Percentiles rank a stretch among this genome's conserved stretches.
Evolutionary conservation across 1,140 invertebrate genomes (phyloP).

Genomic region (Rhyacophila brunnea): DNA sequence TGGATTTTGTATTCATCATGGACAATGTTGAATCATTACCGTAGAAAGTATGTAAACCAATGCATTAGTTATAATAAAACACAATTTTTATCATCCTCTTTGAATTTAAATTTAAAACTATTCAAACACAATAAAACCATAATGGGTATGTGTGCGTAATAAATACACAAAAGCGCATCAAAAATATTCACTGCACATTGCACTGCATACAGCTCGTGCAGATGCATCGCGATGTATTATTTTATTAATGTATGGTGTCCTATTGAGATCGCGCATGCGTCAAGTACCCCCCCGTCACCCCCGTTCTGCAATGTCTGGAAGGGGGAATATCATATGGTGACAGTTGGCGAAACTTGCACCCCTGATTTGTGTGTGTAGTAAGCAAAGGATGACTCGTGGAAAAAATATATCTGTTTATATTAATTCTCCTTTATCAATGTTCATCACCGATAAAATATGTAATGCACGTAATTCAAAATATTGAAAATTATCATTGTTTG

Average conservation of each 20-base stretch:
- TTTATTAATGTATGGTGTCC: background rate
- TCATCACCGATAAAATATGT: no score
- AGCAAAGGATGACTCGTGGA: constrained; percentile 12
- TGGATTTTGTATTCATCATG: no score
- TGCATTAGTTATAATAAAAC: no score
- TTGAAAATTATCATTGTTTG: no score
- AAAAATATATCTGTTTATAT: background rate
- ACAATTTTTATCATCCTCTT: no score
- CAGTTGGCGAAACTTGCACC: constrained; percentile 33
- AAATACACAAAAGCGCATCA: constrained; percentile 5
- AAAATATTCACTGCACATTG: constrained; percentile 11
- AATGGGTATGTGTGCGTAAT: no score
- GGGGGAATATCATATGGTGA: constrained; percentile 24
- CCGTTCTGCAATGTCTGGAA: background rate
- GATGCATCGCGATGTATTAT: constrained; percentile 1
- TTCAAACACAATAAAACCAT: no score
- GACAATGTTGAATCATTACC: no score
- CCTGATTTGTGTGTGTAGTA: constrained; percentile 25
- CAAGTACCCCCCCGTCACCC: background rate
- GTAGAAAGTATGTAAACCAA: no score
- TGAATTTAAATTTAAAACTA: no score
- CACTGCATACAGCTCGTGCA: constrained; percentile 18
- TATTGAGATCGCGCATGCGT: constrained; percentile 9
- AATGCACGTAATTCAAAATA: no score
- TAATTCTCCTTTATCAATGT: no score